Evolutionary conservation across 2,797 vertebrate genomes (phyloP).

Genomic region (Okamejei kenojei): DNA sequence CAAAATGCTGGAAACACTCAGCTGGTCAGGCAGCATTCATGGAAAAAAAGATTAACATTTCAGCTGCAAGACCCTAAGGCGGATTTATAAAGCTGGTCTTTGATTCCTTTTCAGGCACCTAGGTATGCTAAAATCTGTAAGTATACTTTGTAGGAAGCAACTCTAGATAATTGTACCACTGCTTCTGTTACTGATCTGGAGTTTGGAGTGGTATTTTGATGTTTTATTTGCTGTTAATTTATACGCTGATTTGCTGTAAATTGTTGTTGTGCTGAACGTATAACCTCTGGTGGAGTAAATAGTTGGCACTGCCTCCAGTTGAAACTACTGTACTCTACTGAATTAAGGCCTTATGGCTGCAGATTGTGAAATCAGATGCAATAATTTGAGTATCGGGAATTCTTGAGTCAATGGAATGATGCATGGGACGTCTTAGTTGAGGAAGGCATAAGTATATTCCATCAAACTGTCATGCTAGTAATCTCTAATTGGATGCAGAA

Average conservation of each 20-base stretch:
- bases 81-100: background rate
- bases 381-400: background rate
- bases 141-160: background rate
- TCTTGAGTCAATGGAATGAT: background rate
- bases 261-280: no score
- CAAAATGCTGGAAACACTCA: no score
- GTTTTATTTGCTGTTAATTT: background rate
- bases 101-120: background rate
- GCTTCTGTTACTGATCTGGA: background rate
- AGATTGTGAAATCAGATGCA: no score
- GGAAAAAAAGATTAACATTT: no score
- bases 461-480: background rate
- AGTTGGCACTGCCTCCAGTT: background rate
- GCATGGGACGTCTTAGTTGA: background rate
- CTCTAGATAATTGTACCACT: background rate
- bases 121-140: background rate
- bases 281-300: no score
- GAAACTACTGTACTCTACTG: background rate
- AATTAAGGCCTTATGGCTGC: no score
- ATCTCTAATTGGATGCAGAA: background rate
- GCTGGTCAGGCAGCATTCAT: no score
- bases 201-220: background rate
- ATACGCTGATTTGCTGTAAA: no score
- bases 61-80: no score
- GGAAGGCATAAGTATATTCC: background rate